Base-by-base conservation (phyloP, 2,113 vertebrate species). In the Actenoides lindsayi region DNA sequence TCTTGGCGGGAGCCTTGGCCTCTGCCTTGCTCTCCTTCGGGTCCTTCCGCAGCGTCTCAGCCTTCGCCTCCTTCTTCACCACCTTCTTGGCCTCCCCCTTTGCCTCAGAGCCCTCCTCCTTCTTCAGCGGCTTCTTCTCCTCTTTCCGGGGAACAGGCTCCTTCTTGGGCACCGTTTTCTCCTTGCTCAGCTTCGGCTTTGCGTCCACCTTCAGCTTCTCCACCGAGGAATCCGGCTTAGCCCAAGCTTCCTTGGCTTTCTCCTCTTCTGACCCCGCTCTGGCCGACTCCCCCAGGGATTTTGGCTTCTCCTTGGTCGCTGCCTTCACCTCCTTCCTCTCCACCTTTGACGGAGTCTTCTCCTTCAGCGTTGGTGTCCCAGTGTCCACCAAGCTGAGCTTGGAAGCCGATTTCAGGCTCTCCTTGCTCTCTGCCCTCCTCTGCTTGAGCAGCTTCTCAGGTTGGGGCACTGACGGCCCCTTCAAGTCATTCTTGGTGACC, bases 401-500 rank as follows among this genome's bases (percentile, higher is more conserved):
- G 53, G 91, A 97, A 30, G 95, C 78, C 3, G 98, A 98, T 83
- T 98, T 98, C 11, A 99, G 97, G 79, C 99, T 99, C 91, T 99
- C 99, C 50, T 97, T 98, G 95, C 99, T 99, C 88, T 98, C 99
- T 0, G 98, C 89, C 41, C 98, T 98, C 77, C 86, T 98, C 9
- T 98, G 98, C n/a, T 95, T 98, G 4, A 7, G 75, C 7, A 3
- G 30, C 83, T 98, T 98, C 39, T 98, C 98, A 0, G 44, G 41
- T 42, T 95, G 97, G 42, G 88, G 7, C 1, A 11, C 63, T 0
- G 28, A 17, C 1, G 6, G 5, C 1, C 64, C 81, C 74, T 98
- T 98, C n/a, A 99, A 91, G 64, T 99, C 99, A 0, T 98, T 98
- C 35, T 97, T 96, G 25, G 98, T 99, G 65, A 99, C 98, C 30